Base-by-base conservation (phyloP, 2,797 vertebrate species). In the Heterohyrax brucei region DNA sequence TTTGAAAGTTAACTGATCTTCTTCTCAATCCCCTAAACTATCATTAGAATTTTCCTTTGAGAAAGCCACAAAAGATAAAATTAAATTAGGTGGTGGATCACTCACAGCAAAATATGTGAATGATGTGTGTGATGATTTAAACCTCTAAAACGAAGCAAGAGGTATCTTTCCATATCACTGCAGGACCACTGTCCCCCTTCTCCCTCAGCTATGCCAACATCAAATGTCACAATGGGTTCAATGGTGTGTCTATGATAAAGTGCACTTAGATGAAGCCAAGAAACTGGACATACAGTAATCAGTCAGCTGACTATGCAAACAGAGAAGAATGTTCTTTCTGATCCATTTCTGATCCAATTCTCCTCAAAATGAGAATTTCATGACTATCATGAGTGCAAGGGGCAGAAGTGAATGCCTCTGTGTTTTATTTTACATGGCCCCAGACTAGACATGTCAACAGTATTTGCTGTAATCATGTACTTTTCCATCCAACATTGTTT, bases 31-130 rank as follows among this genome's bases (percentile, higher is more conserved):
- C 88, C 83, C 59, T 93, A 66, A 89, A 77, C 39, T 83, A 70
- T 46, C 66, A 75, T 78, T 64, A 90, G 70, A 88, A 82, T 80
- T 79, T 94, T 96, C 84, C 87, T 95, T 87, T 82, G 82, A 96
- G 87, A 87, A 85, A 87, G 72, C 66, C 80, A 86, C n/a, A 66
- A 86, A 30, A 84, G 76, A 73, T 83, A 80, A 94, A 93, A 77
- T 79, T 91, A 94, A 93, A 77, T 79, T 91, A 87, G 70, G 56
- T 39, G 59, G 76, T 26, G n/a, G 72, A n/a, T 50, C 3, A 16
- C 48, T 59, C 39, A 33, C 7, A 70, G 50, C 22, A 64, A 62
- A 78, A 46, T 44, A 26, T 80, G 2, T 92, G 68, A 92, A 80
- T 84, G 68, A 16, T 56, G 53, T 1, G 10, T 50, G 39, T 46